phyloP scores from a whole-genome alignment of 2,888 invertebrate species.

The Globia sparganii region DNA sequence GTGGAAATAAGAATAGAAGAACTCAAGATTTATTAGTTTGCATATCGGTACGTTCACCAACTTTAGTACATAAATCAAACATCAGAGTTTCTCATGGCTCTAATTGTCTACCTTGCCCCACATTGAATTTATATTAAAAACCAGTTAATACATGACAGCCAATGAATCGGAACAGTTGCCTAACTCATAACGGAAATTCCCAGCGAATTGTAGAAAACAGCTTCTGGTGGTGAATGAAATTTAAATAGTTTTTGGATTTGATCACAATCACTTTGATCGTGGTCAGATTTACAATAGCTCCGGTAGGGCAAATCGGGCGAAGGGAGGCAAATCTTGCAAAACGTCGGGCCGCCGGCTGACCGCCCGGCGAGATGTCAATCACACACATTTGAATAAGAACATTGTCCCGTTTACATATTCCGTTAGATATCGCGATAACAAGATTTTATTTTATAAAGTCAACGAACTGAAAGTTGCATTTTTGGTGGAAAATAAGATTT shows the following conservation, averaged over 20 bases:
- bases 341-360: conserved; percentile 75
- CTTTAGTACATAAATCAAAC: background rate
- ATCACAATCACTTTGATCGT: conserved; percentile 84
- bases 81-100: background rate
- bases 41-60: background rate
- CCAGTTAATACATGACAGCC: conserved; percentile 50
- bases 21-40: background rate
- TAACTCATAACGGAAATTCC: conserved; percentile 81
- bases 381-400: conserved; percentile 87
- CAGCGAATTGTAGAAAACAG: conserved; percentile 76
- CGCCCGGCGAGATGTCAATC: conserved; percentile 90
- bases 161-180: conserved; percentile 64
- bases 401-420: conserved; percentile 85
- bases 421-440: conserved; percentile 86
- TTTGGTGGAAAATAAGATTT: conserved; percentile 78
- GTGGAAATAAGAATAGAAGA: too few species aligned
- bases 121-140: conserved; percentile 46
- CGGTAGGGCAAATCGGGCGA: conserved; percentile 69
- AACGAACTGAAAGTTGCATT: conserved; percentile 83
- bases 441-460: conserved; percentile 82
- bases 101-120: conserved; percentile 17
- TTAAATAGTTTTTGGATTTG: conserved; percentile 84
- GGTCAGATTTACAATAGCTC: conserved; percentile 85
- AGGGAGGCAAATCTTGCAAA: conserved; percentile 74
- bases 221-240: conserved; percentile 78